A percentile compares a stretch with the other conserved stretches of the same genome.
Conservation (phyloP, 1,140 invertebrate species). For the Zeugodacus cucurbitae region DNA sequence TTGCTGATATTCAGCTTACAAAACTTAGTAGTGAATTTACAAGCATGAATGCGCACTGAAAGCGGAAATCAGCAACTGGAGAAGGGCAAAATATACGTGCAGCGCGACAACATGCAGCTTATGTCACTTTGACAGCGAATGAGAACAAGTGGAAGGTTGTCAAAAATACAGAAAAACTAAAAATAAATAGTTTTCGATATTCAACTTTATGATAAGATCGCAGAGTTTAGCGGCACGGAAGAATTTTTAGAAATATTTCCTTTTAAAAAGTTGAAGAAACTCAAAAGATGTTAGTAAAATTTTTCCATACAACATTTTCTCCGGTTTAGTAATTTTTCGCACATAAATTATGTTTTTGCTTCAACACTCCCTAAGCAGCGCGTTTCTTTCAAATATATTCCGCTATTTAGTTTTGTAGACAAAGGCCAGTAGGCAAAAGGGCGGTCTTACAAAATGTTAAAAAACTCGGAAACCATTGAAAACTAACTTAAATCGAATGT, state of each 20-base stretch:
- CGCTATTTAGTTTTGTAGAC: neutral
- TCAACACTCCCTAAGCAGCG: neutral
- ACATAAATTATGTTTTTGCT: neutral
- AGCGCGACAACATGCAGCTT: neutral
- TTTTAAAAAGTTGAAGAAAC: neutral
- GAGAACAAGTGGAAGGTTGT: neutral
- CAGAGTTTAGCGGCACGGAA: too few species aligned
- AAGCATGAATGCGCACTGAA: neutral
- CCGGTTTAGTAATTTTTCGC: neutral
- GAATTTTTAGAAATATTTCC: too few species aligned
- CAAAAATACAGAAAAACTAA: neutral
- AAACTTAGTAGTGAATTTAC: neutral
- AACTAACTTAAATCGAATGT: neutral
- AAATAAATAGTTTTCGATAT: neutral
- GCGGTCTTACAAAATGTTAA: neutral
- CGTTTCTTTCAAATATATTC: neutral
- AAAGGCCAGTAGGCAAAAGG: neutral
- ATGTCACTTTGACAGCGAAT: neutral
- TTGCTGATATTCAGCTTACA: neutral
- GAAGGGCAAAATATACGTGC: neutral
- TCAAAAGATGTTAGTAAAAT: too few species aligned
- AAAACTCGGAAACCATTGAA: neutral
- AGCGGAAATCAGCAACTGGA: neutral
- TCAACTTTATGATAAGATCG: too few species aligned
- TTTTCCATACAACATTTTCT: neutral